Percentiles rank a stretch among this genome's conserved stretches.
Evolutionary conservation across 2,888 invertebrate species (phyloP).

Genomic region (Latheticus oryzae): DNA sequence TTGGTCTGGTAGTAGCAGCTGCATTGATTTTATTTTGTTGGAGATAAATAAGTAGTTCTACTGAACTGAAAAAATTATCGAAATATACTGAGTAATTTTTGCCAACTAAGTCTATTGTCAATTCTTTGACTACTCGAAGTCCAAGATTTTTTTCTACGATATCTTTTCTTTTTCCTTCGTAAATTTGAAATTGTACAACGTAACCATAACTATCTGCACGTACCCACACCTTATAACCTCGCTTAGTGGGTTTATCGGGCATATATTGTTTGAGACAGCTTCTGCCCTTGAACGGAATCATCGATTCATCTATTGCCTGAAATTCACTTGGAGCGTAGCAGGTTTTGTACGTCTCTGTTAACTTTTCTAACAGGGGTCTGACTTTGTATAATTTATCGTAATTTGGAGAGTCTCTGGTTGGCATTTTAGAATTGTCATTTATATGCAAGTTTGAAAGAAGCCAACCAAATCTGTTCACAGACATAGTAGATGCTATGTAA

Average conservation of each 20-base stretch:
- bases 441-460: constrained; percentile 42
- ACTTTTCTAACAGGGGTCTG: constrained; percentile 37
- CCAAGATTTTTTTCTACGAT: constrained; percentile 41
- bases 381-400: constrained; percentile 47
- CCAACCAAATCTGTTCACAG: constrained; percentile 42
- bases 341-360: constrained; percentile 41
- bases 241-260: constrained; percentile 55
- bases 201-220: constrained; percentile 44
- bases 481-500: constrained; percentile 27
- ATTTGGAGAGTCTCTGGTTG: constrained; percentile 27
- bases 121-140: constrained; percentile 38
- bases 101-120: constrained; percentile 34
- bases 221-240: constrained; percentile 54
- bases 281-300: constrained; percentile 48
- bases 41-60: too few relatives aligned
- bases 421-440: constrained; percentile 42
- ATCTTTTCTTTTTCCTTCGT: constrained; percentile 51
- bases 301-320: constrained; percentile 46
- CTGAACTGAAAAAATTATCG: constrained; percentile 49
- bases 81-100: constrained; percentile 43
- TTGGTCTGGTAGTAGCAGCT: constrained; percentile 42
- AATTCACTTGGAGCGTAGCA: constrained; percentile 40
- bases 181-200: constrained; percentile 48
- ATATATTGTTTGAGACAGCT: constrained; percentile 52
- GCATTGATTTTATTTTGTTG: too few relatives aligned